Conservation (phyloP, 2,888 invertebrate genomes). For the Pandemis heparana region DNA sequence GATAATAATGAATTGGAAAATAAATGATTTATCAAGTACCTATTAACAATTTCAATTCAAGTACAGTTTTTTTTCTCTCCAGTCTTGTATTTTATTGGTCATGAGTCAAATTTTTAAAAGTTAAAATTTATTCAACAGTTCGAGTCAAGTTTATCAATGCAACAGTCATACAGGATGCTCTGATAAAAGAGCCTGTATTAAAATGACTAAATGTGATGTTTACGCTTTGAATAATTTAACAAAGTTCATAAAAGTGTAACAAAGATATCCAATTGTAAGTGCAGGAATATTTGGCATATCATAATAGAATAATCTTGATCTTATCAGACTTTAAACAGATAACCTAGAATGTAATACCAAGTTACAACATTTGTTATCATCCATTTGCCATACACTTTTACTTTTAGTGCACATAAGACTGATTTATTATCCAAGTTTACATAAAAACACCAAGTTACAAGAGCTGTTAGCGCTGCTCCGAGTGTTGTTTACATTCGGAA, state of each 20-base stretch:
- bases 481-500: slow-evolving; percentile 43
- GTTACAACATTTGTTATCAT: slow-evolving; percentile 58
- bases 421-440: slow-evolving; percentile 16
- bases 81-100: not conserved
- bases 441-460: slow-evolving; percentile 17
- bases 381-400: slow-evolving; percentile 50
- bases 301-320: slow-evolving; percentile 49
- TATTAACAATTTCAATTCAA: not conserved
- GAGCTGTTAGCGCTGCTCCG: slow-evolving; percentile 9
- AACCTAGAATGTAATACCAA: slow-evolving; percentile 52
- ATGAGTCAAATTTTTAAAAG: not conserved
- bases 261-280: slow-evolving; percentile 9
- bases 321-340: slow-evolving; percentile 55
- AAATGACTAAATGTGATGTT: not conserved
- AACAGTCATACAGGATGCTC: slow-evolving; percentile 48
- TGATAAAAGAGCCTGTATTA: slow-evolving; percentile 24
- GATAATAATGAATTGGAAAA: not conserved
- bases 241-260: not conserved
- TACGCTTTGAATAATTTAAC: not conserved
- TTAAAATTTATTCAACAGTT: not conserved
- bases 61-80: not conserved
- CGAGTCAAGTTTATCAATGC: slow-evolving; percentile 26
- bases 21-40: not conserved
- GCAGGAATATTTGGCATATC: slow-evolving; percentile 40
- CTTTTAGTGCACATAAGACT: slow-evolving; percentile 52